Percentiles rank a stretch among this genome's conserved stretches.
Evolutionary conservation across 2,888 invertebrate species (phyloP).

Genomic region (Chironomus tentans): DNA sequence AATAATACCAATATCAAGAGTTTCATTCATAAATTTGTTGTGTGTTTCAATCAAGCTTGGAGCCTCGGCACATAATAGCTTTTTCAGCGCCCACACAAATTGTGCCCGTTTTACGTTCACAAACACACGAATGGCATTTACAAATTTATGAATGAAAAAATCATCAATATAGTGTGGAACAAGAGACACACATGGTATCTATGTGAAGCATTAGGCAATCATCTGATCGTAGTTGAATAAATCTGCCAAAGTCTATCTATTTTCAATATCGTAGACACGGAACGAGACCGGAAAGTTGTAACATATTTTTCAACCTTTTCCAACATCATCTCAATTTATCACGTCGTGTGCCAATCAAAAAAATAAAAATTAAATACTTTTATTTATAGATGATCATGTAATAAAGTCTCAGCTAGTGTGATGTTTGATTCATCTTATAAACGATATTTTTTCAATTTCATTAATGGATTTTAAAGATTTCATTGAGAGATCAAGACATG

Average conservation of each 20-base stretch:
- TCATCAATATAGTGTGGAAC: background rate
- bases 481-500: background rate
- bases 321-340: background rate
- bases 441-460: background rate
- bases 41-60: background rate
- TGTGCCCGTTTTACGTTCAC: constrained; percentile 9
- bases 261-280: background rate
- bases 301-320: background rate
- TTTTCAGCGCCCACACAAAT: constrained; percentile 16
- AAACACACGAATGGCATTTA: constrained; percentile 5
- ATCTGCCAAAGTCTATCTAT: background rate
- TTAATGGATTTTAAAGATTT: constrained; percentile 1
- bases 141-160: constrained; percentile 23
- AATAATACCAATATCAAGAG: constrained; percentile 17
- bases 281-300: constrained; percentile 15
- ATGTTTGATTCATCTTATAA: background rate
- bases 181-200: background rate
- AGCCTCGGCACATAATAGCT: constrained; percentile 25
- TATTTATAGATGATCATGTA: no score
- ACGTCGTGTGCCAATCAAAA: background rate
- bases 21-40: constrained; percentile 25
- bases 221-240: background rate
- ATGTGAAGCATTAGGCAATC: background rate
- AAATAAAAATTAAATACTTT: background rate
- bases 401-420: background rate